These are phyloP conservation scores for Solenodon paradoxus DNA, from an alignment of 2,113 vertebrate genomes.

Conservation along the genomic window DNA sequence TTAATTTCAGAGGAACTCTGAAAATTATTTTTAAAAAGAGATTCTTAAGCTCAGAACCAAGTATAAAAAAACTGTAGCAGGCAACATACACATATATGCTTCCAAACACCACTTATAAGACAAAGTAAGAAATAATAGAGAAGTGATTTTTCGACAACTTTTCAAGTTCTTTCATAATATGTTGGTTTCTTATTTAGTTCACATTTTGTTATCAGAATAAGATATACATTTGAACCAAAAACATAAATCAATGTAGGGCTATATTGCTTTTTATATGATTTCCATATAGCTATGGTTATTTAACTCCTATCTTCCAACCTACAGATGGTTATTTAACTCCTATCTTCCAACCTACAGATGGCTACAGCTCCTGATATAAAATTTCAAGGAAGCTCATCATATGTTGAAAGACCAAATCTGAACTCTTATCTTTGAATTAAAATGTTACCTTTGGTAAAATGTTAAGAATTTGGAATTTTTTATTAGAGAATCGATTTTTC, in stretches of 20 bases:
- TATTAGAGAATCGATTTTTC: neutral
- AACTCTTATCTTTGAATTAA: neutral
- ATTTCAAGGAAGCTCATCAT: neutral
- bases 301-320: neutral
- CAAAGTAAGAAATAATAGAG: neutral
- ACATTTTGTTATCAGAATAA: constrained; percentile 4
- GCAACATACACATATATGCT: neutral
- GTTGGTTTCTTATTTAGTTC: constrained; percentile 18
- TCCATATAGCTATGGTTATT: neutral
- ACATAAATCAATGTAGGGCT: neutral
- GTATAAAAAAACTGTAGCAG: neutral
- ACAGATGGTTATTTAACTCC: neutral
- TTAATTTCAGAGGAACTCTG: neutral
- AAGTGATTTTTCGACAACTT: neutral
- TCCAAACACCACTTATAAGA: neutral
- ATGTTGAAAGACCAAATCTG: neutral
- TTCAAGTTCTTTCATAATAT: neutral
- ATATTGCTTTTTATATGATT: neutral
- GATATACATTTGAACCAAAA: neutral
- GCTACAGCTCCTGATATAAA: neutral
- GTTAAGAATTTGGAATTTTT: neutral
- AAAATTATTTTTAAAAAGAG: neutral
- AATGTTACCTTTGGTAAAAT: neutral
- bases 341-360: neutral
- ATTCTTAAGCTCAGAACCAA: constrained; percentile 20